Evolutionary conservation across 2,888 invertebrate species (phyloP).

Genomic region (Rhaphigaster nebulosa): DNA sequence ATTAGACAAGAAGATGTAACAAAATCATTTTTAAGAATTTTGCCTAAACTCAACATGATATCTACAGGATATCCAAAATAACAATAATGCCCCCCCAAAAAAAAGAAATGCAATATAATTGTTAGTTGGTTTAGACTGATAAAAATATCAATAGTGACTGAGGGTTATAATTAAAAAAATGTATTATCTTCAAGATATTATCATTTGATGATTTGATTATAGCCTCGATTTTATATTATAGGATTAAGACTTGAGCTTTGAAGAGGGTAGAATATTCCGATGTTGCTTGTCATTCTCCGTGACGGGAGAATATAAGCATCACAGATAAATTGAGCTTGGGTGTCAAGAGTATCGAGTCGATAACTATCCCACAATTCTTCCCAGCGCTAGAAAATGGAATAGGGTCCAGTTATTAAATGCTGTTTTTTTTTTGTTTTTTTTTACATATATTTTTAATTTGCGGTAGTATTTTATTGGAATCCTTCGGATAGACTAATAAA

Average conservation of each 20-base stretch:
- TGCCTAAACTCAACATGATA: no score
- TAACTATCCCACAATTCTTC: background rate
- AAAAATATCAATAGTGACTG: no score
- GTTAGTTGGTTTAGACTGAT: no score
- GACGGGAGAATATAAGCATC: conserved; percentile 26
- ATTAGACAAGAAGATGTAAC: no score
- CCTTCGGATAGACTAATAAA: no score
- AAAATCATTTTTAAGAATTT: no score
- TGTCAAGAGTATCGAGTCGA: background rate
- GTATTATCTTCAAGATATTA: background rate
- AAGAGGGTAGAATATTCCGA: conserved; percentile 20
- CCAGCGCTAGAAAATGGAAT: background rate
- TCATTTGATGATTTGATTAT: background rate
- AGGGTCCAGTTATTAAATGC: background rate
- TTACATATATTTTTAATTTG: background rate
- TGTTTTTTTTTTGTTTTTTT: background rate
- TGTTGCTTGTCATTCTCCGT: conserved; percentile 10
- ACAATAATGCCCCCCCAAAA: no score
- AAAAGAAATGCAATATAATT: no score
- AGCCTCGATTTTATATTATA: background rate
- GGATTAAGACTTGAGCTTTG: background rate
- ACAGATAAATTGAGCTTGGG: conserved; percentile 3
- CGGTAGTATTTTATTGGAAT: no score
- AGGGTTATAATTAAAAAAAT: no score
- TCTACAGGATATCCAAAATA: no score